phyloP scores from a whole-genome alignment of 2,888 invertebrate species.

The Agrilus cyanescens region DNA sequence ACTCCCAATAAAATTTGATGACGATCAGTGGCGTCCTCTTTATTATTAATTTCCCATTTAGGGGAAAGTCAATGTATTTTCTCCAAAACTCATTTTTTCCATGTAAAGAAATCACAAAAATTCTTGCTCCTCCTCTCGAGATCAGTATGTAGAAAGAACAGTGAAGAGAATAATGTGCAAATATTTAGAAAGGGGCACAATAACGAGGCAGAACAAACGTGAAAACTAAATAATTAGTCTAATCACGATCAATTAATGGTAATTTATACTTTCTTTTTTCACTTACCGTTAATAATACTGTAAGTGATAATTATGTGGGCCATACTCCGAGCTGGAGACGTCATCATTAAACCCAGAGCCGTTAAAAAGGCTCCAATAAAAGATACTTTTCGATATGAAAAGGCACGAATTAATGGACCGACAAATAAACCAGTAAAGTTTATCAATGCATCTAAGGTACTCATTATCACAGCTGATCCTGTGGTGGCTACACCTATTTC shows the following conservation, averaged over 20 bases:
- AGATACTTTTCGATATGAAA: slow-evolving; percentile 61
- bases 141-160: no score
- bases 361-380: slow-evolving; percentile 54
- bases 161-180: no score
- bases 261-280: slow-evolving; percentile 4
- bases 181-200: no score
- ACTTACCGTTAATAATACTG: slow-evolving; percentile 63
- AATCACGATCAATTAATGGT: background rate
- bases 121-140: no score
- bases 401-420: slow-evolving; percentile 62
- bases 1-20: no score
- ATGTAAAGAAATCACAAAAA: no score
- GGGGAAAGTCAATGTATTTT: no score
- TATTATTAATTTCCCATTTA: no score
- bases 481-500: slow-evolving; percentile 62
- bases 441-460: slow-evolving; percentile 62
- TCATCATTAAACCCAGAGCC: slow-evolving; percentile 52
- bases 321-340: slow-evolving; percentile 59
- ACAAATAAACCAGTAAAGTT: slow-evolving; percentile 70
- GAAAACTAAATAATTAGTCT: no score
- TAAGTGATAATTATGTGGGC: slow-evolving; percentile 58
- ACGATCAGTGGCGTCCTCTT: no score
- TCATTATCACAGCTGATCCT: slow-evolving; percentile 63
- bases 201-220: no score
- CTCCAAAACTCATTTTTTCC: no score